Conservation (phyloP, 2,888 invertebrate species). For the Frankliniella intonsa region DNA sequence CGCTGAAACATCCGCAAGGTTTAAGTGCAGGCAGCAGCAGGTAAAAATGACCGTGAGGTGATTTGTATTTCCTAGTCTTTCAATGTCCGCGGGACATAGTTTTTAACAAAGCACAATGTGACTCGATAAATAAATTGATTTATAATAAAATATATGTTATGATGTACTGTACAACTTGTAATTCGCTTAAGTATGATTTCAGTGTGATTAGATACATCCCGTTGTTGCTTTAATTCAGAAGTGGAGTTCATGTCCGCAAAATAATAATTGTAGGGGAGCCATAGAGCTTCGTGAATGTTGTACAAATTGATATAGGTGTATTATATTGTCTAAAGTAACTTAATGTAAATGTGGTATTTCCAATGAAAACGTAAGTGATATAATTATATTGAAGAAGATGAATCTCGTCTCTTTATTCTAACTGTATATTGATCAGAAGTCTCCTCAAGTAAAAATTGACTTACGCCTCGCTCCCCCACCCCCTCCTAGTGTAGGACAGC, state of each 20-base stretch:
- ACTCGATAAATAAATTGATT: background rate
- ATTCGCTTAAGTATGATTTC: background rate
- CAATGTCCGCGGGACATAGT: background rate
- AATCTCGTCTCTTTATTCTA: background rate
- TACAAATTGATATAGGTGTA: background rate
- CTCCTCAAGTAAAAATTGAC: no score
- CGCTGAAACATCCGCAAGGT: no score
- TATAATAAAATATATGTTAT: background rate
- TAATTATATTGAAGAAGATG: constrained; percentile 1
- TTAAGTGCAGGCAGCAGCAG: background rate
- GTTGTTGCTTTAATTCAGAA: background rate
- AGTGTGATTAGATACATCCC: background rate
- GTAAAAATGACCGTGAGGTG: constrained; percentile 3
- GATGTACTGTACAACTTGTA: constrained; percentile 5
- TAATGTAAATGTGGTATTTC: background rate
- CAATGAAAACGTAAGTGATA: constrained; percentile 4
- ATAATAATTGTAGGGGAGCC: background rate
- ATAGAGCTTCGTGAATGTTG: background rate
- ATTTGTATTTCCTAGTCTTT: constrained; percentile 12
- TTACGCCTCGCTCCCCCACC: no score
- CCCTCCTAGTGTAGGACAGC: no score
- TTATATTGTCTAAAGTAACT: constrained; percentile 6
- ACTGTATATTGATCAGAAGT: no score
- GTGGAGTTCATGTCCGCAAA: background rate
- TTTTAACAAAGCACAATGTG: background rate